A percentile compares a stretch with the other conserved stretches of the same genome.
Evolutionary conservation across 2,888 invertebrate species (phyloP).

Genomic region (Branchipolynoe longqiensis): DNA sequence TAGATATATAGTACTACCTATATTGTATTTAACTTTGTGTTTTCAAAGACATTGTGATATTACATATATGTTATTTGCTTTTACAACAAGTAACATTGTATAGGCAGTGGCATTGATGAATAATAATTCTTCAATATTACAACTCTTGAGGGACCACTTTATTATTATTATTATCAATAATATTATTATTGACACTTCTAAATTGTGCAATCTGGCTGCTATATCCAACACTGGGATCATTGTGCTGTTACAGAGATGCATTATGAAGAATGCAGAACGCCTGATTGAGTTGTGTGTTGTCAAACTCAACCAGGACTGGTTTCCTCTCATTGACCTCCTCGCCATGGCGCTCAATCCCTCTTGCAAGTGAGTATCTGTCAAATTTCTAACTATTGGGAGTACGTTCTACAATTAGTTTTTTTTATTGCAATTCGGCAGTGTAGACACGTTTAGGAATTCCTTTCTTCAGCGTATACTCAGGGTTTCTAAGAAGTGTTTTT

Average conservation of each 20-base stretch:
- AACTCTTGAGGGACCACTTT: background rate
- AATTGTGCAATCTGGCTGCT: background rate
- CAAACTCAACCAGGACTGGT: conserved; percentile 93
- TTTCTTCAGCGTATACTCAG: no score
- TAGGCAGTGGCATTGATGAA: no score
- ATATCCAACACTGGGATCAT: background rate
- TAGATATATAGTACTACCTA: no score
- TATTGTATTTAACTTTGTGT: no score
- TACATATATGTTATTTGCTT: no score
- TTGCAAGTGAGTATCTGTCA: conserved; percentile 91
- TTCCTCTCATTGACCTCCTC: conserved; percentile 93
- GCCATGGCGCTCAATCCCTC: conserved; percentile 97
- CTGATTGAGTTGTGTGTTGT: conserved; percentile 95
- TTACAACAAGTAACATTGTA: no score
- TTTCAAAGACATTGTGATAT: no score
- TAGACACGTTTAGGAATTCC: no score
- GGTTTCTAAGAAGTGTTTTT: no score
- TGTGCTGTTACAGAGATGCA: conserved; percentile 86
- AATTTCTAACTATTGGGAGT: no score
- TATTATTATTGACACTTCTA: background rate
- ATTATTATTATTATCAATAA: background rate
- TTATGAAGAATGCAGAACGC: conserved; percentile 95
- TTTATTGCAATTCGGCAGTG: no score
- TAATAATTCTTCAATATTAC: background rate
- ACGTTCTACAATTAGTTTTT: no score